phyloP scores from a whole-genome alignment of 92 coral and sea anemone genomes.

The Metridium senile region DNA sequence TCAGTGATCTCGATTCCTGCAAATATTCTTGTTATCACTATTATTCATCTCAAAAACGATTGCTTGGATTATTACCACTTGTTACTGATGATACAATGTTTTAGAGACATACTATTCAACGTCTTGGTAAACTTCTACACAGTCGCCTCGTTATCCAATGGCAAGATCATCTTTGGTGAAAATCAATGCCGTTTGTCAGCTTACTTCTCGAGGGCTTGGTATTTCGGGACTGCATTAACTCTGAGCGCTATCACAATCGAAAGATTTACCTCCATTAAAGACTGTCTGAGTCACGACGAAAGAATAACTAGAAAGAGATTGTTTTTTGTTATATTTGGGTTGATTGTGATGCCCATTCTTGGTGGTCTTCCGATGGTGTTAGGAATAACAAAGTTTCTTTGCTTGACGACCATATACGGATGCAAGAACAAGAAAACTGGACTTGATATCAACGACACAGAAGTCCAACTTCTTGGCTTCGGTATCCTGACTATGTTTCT shows the following conservation, averaged over 20 bases:
- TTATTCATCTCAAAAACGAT: background rate
- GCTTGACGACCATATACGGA: conserved; percentile 6
- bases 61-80: background rate
- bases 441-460: background rate
- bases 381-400: background rate
- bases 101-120: background rate
- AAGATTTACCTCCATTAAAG: conserved; percentile 2
- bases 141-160: background rate
- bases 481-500: background rate
- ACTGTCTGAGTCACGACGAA: conserved; percentile 5
- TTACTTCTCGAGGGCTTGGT: conserved; percentile 6
- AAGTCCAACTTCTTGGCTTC: background rate
- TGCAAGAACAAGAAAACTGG: background rate
- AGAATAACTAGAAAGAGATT: background rate
- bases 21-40: background rate
- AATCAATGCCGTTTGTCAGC: background rate
- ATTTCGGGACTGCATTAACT: conserved; percentile 7
- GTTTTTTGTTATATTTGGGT: background rate
- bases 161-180: background rate
- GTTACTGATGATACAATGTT: background rate
- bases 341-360: background rate
- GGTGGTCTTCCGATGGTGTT: background rate
- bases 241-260: background rate
- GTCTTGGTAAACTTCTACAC: conserved; percentile 16
- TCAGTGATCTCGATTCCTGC: conserved; percentile 18